Evolutionary conservation across 2,888 invertebrate genomes (phyloP).

Genomic region (Nasonia oneida): DNA sequence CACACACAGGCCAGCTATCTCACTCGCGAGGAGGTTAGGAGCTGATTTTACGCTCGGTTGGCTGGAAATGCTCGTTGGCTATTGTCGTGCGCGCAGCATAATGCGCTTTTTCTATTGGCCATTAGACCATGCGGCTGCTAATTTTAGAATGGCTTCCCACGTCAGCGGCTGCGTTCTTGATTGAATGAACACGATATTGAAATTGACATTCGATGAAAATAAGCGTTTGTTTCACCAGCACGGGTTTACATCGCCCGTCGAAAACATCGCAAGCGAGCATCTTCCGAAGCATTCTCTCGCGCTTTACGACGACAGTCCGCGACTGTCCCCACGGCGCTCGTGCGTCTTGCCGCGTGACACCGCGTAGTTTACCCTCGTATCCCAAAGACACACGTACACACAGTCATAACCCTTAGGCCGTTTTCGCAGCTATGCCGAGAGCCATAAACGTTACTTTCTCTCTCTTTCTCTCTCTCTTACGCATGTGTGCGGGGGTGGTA

Average conservation of each 20-base stretch:
- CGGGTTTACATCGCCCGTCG: background rate
- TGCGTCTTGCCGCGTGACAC: conserved; percentile 36
- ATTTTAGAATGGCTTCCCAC: background rate
- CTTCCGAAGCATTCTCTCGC: conserved; percentile 1
- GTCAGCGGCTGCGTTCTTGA: background rate
- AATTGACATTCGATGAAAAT: background rate
- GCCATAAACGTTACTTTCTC: conserved; percentile 26
- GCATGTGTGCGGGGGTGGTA: no score
- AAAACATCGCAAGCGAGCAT: background rate
- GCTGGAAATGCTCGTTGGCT: background rate
- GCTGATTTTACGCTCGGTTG: conserved; percentile 31
- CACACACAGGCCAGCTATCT: background rate
- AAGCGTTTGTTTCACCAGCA: background rate
- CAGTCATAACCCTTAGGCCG: conserved; percentile 1
- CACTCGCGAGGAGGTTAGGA: background rate
- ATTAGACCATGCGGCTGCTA: background rate
- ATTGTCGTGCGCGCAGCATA: background rate
- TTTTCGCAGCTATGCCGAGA: background rate
- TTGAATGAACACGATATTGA: background rate
- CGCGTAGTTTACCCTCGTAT: conserved; percentile 20
- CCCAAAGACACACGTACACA: background rate
- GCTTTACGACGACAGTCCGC: conserved; percentile 29
- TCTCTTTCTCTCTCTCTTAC: background rate
- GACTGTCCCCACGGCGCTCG: conserved; percentile 36
- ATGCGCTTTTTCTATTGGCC: background rate